Evolutionary conservation across 2,113 vertebrate species (phyloP).

Genomic region (Halichoeres trimaculatus): DNA sequence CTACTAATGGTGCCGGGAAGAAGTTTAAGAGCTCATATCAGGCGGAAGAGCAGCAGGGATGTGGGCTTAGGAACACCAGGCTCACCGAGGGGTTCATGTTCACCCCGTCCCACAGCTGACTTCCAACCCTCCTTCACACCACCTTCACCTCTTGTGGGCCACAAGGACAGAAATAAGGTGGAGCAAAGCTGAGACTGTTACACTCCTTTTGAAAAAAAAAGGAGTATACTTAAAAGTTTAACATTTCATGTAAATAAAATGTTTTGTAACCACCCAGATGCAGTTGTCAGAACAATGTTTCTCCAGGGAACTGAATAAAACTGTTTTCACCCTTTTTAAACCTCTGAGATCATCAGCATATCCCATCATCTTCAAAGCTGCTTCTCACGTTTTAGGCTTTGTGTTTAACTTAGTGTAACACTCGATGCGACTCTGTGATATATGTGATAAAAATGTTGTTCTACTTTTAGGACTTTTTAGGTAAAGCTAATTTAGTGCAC

Average conservation of each 20-base stretch:
- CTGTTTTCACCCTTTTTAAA: background rate
- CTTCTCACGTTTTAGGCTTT: background rate
- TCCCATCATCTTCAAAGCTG: background rate
- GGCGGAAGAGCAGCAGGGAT: constrained; percentile 36
- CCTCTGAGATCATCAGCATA: background rate
- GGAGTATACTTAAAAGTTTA: background rate
- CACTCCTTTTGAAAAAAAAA: no score
- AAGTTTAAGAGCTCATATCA: constrained; percentile 27
- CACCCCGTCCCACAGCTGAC: background rate
- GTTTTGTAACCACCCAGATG: no score
- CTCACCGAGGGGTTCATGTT: constrained; percentile 8
- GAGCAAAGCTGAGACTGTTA: background rate
- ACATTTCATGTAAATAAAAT: background rate
- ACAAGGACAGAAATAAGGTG: background rate
- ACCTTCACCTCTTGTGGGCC: background rate
- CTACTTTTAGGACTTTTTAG: background rate
- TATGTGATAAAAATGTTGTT: background rate
- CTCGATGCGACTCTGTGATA: background rate
- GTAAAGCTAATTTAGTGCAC: background rate
- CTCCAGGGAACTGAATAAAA: background rate
- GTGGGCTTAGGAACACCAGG: background rate
- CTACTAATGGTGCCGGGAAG: constrained; percentile 22
- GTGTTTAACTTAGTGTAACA: background rate
- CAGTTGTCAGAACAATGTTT: background rate
- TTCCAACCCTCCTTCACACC: background rate